These are phyloP conservation scores for Drosophila glabriapex DNA, from an alignment of 2,888 invertebrate genomes.

Conservation along the genomic window DNA sequence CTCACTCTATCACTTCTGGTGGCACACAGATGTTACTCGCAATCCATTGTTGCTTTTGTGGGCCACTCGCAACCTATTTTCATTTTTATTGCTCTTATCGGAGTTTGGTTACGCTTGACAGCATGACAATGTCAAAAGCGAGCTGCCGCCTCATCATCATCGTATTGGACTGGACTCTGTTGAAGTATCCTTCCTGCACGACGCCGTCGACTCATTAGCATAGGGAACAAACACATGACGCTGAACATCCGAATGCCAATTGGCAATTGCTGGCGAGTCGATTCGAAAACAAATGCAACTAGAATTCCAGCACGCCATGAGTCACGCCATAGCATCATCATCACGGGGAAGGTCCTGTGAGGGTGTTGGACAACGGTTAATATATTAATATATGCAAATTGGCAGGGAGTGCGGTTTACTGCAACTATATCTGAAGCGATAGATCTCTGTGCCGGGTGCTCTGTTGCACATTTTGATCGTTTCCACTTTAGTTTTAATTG, in stretches of 20 bases:
- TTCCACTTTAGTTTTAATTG: constrained; percentile 84
- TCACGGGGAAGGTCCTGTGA: constrained; percentile 42
- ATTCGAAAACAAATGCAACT: not conserved
- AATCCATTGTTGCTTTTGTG: constrained; percentile 66
- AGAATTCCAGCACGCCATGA: constrained; percentile 59
- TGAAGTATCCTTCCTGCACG: constrained; percentile 62
- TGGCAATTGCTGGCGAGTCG: constrained; percentile 57
- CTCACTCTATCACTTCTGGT: constrained; percentile 29
- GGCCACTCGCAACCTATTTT: constrained; percentile 67
- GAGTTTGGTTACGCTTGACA: constrained; percentile 83
- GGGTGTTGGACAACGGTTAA: constrained; percentile 62
- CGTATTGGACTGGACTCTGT: constrained; percentile 48
- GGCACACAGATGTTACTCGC: constrained; percentile 64
- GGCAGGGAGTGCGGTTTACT: constrained; percentile 58
- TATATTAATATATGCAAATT: constrained; percentile 84
- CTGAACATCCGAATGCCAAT: constrained; percentile 61
- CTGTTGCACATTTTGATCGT: constrained; percentile 81
- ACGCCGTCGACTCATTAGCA: constrained; percentile 59
- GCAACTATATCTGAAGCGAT: constrained; percentile 52
- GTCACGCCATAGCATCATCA: constrained; percentile 70
- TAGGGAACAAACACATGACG: constrained; percentile 69
- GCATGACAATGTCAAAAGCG: constrained; percentile 74
- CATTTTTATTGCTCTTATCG: constrained; percentile 83
- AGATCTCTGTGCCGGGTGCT: constrained; percentile 59
- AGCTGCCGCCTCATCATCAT: constrained; percentile 41